Conservation (phyloP, 2,113 vertebrate species). For the Corythaixoides concolor region DNA sequence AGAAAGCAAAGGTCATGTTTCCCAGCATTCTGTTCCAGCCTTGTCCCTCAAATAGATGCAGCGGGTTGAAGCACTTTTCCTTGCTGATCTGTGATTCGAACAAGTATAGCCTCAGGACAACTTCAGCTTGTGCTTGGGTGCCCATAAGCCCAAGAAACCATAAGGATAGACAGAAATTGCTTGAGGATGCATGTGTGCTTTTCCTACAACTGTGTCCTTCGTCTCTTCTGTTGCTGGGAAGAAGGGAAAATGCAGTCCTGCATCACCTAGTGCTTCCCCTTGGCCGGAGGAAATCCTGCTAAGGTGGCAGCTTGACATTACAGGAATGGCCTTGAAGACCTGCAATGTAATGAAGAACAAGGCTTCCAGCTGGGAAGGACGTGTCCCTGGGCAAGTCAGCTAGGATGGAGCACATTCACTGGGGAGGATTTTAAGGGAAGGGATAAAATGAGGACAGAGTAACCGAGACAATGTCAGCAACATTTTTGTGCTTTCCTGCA, state of each 20-base stretch:
- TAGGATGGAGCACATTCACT: not conserved
- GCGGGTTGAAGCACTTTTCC: not conserved
- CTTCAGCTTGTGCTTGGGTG: not conserved
- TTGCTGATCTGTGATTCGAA: not conserved
- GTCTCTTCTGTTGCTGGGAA: not conserved
- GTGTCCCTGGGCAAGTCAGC: not conserved
- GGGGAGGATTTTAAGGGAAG: not conserved
- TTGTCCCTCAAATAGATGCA: not conserved
- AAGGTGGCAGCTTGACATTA: not conserved
- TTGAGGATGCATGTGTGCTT: not conserved
- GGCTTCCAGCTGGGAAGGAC: not conserved
- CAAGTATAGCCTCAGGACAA: not conserved
- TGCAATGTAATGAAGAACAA: not conserved
- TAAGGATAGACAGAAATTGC: not conserved
- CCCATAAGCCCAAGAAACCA: not conserved
- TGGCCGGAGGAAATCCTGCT: not conserved
- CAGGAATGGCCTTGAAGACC: not conserved
- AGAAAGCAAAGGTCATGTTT: not conserved
- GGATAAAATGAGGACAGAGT: not conserved
- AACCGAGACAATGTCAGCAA: accelerated
- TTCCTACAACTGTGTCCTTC: not conserved
- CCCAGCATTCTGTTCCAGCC: not conserved
- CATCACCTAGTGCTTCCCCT: not conserved
- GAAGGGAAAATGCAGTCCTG: not conserved
- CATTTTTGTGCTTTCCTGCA: not conserved